Evolutionary conservation across 2,113 vertebrate genomes (phyloP).

Genomic region (Tachysurus vachellii): DNA sequence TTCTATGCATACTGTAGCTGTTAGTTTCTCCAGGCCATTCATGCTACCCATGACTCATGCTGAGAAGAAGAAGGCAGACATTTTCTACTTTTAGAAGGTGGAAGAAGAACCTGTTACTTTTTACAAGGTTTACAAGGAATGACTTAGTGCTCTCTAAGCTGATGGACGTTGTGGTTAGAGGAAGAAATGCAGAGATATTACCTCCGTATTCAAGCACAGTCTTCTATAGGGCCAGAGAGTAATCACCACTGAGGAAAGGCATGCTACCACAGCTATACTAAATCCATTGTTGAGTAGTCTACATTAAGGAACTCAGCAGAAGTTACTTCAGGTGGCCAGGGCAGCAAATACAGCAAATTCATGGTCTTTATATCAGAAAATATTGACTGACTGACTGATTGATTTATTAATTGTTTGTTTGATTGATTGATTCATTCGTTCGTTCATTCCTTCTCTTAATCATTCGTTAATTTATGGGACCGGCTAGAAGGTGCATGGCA

Average conservation of each 20-base stretch:
- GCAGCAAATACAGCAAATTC: too few relatives aligned
- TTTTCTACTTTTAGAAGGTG: not conserved
- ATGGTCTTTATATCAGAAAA: not conserved
- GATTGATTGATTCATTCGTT: too few relatives aligned
- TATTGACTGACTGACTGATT: too few relatives aligned
- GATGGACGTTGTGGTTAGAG: not conserved
- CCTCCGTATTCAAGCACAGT: not conserved
- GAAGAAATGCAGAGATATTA: not conserved
- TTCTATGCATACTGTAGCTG: not conserved
- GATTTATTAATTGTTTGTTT: too few relatives aligned
- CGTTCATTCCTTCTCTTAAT: too few relatives aligned
- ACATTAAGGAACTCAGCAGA: not conserved
- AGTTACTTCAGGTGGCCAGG: not conserved
- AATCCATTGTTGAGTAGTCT: not conserved
- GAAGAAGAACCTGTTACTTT: not conserved
- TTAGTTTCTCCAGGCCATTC: not conserved
- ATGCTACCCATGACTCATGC: not conserved
- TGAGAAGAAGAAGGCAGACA: not conserved
- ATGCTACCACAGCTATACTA: not conserved
- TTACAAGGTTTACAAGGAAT: not conserved
- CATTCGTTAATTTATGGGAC: too few relatives aligned
- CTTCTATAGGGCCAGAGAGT: not conserved
- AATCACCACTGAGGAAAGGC: not conserved
- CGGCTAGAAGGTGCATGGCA: not conserved
- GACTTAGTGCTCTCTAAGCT: not conserved